Base-by-base conservation (phyloP, 2,797 vertebrate species). In the Bradypodion pumilum region DNA sequence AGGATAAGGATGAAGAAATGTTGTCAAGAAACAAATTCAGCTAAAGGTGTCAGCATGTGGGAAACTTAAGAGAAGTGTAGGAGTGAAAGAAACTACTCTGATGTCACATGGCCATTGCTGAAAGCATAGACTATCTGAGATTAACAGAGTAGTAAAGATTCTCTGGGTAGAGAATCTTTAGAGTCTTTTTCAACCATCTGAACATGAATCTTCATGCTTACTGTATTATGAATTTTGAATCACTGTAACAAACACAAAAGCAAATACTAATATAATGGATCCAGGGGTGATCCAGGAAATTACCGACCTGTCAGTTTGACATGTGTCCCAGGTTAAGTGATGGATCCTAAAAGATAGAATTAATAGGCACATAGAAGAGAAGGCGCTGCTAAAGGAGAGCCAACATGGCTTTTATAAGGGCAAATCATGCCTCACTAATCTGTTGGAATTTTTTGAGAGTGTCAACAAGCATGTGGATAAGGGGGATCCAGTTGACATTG, bases 71-170 rank as follows among this genome's bases (percentile, higher is more conserved):
- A 3, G 8, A 46, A 85, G 23, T 23, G 2, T n/a, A 21, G 23
- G 12, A 44, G 23, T 0, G 32, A 74, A 82, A n/a, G n/a, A 74
- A 82, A 65, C 44, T n/a, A 7, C 42, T 84, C 69, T 85, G 4
- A 2, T 12, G 19, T 68, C 62, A 49, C 19, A 74, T 16, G 56
- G 21, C 37, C 13, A 23, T 76, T 74, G 65, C 8, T 44, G 52
- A 81, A 12, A 27, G 0, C 56, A 63, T 69, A 37, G 79, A n/a
- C 0, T 0, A 10, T 4, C 0, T 76, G 10, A 72, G 19, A 52
- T 37, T 35, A 42, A 74, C n/a, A n/a, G 59, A n/a, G n/a, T 66
- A 27, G 21, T 12, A 12, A 8, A 59, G 59, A 7, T 2, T 66
- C 12, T 68, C 35, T 62, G 60, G 62, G 27, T 62, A 4, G 69